A percentile compares a stretch with the other conserved stretches of the same genome.
phyloP scores from a whole-genome alignment of 1,140 invertebrate species.

The Melitaea cinxia region DNA sequence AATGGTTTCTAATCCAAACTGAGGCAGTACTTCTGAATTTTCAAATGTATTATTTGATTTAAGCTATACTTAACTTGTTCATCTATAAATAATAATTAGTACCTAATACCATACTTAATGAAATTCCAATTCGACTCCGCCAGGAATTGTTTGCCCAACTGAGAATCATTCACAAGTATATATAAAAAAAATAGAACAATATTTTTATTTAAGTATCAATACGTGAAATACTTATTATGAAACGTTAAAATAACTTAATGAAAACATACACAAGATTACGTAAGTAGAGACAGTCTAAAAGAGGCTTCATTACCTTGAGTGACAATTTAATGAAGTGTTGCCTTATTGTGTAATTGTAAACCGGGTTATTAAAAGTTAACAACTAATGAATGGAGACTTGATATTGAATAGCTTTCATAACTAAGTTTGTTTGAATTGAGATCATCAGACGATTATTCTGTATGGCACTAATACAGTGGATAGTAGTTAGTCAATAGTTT shows the following conservation, averaged over 20 bases:
- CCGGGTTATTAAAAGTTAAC: constrained; percentile 63
- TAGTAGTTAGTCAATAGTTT: neutral
- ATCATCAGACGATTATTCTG: constrained; percentile 23
- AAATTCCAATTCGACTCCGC: too few species aligned
- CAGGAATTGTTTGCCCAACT: too few species aligned
- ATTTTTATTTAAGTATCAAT: too few species aligned
- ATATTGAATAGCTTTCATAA: constrained; percentile 55
- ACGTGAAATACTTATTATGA: too few species aligned
- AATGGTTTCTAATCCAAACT: too few species aligned
- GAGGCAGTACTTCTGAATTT: too few species aligned
- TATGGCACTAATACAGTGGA: neutral
- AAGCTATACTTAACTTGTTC: too few species aligned
- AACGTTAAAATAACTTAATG: neutral
- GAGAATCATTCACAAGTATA: too few species aligned
- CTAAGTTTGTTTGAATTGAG: constrained; percentile 39
- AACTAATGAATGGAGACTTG: constrained; percentile 62
- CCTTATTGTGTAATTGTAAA: constrained; percentile 66
- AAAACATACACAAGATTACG: neutral
- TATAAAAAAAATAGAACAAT: too few species aligned
- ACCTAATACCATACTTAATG: too few species aligned
- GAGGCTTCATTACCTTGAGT: constrained; percentile 56
- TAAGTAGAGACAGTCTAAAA: constrained; percentile 26
- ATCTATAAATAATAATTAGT: too few species aligned
- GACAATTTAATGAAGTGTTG: constrained; percentile 77
- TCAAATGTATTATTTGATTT: too few species aligned